These are phyloP conservation scores for Drosophila kurseongensis DNA, from an alignment of 1,140 invertebrate genomes.

Conservation along the genomic window DNA sequence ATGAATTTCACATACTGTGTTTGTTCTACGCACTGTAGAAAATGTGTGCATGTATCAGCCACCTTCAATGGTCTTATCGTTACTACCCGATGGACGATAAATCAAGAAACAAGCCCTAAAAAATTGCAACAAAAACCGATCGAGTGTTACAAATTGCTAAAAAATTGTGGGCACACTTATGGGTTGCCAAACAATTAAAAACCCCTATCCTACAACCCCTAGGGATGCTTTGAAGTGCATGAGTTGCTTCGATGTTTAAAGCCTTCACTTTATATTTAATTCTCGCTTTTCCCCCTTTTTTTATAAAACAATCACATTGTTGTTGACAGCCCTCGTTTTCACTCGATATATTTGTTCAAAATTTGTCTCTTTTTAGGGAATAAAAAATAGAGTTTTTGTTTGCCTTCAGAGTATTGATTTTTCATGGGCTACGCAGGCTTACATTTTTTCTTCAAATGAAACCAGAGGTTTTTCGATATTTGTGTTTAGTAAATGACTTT, in stretches of 20 bases:
- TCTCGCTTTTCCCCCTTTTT: conserved; percentile 11
- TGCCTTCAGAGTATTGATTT: conserved; percentile 1
- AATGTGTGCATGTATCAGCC: conserved; percentile 5
- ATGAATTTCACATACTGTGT: neutral
- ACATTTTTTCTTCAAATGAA: neutral
- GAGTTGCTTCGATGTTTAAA: conserved; percentile 39
- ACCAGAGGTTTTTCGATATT: neutral
- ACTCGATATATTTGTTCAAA: conserved; percentile 61
- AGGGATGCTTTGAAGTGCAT: conserved; percentile 37
- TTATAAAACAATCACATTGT: conserved; percentile 44
- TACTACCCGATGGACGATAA: conserved; percentile 61
- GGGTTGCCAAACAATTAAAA: conserved; percentile 24
- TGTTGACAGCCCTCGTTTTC: conserved; percentile 54
- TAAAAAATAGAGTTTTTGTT: conserved; percentile 34
- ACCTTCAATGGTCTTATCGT: conserved; percentile 43
- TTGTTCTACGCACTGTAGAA: neutral
- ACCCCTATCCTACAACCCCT: conserved; percentile 31
- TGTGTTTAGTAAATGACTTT: neutral
- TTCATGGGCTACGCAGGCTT: neutral
- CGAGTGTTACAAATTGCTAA: conserved; percentile 77
- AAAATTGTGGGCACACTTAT: conserved; percentile 76
- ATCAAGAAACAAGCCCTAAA: conserved; percentile 43
- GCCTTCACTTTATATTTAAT: conserved; percentile 51
- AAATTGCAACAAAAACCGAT: conserved; percentile 42
- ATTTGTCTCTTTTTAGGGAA: conserved; percentile 48